These are phyloP conservation scores for Numenius arquata DNA, from an alignment of 2,113 vertebrate species.

Conservation along the genomic window DNA sequence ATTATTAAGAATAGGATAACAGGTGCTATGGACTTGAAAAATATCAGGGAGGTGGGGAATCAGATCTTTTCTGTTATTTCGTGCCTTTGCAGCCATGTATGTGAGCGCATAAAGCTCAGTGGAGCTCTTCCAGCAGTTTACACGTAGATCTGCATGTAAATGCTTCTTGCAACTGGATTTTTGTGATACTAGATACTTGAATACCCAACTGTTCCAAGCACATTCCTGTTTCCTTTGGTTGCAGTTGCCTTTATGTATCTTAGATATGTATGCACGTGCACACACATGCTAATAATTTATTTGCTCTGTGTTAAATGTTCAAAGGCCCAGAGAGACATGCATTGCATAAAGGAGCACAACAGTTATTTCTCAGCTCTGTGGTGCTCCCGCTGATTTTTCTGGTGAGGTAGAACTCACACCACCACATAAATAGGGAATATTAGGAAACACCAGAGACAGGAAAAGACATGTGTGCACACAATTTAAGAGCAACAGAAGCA, in stretches of 20 bases:
- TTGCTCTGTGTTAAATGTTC: slow-evolving; percentile 59
- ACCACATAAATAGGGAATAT: background rate
- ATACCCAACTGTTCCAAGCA: background rate
- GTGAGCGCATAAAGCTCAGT: background rate
- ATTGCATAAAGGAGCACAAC: slow-evolving; percentile 18
- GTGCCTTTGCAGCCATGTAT: background rate
- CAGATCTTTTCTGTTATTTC: background rate
- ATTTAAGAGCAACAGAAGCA: background rate
- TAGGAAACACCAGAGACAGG: background rate
- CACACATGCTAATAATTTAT: slow-evolving; percentile 24
- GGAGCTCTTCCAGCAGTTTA: background rate
- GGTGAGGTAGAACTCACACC: slow-evolving; percentile 20
- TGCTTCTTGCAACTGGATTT: slow-evolving; percentile 1
- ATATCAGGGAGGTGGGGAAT: background rate
- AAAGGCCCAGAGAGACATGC: slow-evolving; percentile 14
- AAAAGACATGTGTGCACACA: background rate
- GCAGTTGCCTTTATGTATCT: background rate
- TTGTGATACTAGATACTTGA: background rate
- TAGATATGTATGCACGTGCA: slow-evolving; percentile 24
- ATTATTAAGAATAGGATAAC: slow-evolving; percentile 2
- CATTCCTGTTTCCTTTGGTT: slow-evolving; percentile 5
- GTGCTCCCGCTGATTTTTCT: slow-evolving; percentile 21
- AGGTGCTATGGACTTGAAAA: slow-evolving; percentile 4
- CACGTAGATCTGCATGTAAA: background rate
- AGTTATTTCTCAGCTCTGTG: background rate